A percentile compares a stretch with the other conserved stretches of the same genome.
phyloP scores from a whole-genome alignment of 2,888 invertebrate species.

The Agrotis segetum region DNA sequence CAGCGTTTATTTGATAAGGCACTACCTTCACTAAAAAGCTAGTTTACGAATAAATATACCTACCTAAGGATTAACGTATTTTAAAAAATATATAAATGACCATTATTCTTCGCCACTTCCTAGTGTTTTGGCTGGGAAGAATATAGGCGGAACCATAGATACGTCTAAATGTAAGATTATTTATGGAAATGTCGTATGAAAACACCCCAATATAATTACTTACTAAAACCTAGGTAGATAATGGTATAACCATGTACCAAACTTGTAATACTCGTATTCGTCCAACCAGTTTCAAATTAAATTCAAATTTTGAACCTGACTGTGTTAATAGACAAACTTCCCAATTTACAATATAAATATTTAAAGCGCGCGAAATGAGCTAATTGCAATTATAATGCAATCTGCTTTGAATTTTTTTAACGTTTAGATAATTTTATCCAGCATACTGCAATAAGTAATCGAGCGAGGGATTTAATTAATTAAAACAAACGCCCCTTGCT shows the following conservation, averaged over 20 bases:
- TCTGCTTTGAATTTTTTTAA: slow-evolving; percentile 8
- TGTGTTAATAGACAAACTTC: background rate
- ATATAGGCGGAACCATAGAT: no score
- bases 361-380: background rate
- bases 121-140: no score
- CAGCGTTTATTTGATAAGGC: no score
- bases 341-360: background rate
- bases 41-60: no score
- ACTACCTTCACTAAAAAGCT: no score
- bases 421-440: slow-evolving; percentile 8
- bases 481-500: slow-evolving; percentile 45
- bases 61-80: no score
- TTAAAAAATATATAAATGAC: no score
- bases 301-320: background rate
- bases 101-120: no score
- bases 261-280: background rate
- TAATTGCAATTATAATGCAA: slow-evolving; percentile 6
- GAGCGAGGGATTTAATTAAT: slow-evolving; percentile 57
- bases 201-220: no score
- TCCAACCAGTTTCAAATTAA: background rate
- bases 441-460: slow-evolving; percentile 11
- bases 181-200: no score
- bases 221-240: no score
- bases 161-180: no score
- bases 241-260: background rate